Evolutionary conservation across 2,888 invertebrate genomes (phyloP).

Genomic region (Drosophila neutralis): DNA sequence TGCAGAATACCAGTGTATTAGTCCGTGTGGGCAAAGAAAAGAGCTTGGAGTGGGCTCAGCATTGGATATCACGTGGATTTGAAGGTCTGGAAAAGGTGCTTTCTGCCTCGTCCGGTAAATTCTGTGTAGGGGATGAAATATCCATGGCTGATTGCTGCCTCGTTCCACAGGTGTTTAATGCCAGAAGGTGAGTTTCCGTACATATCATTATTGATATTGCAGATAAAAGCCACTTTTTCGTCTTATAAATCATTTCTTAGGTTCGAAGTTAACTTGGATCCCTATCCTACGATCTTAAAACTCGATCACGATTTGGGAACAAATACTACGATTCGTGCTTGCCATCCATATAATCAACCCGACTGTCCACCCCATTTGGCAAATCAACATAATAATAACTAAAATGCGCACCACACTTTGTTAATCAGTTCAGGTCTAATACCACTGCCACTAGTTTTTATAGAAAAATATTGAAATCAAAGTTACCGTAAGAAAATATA

Average conservation of each 20-base stretch:
- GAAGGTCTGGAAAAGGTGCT: conserved; percentile 94
- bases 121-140: conserved; percentile 96
- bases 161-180: conserved; percentile 97
- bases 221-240: background rate
- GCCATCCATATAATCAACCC: conserved; percentile 95
- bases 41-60: conserved; percentile 95
- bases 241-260: conserved; percentile 85
- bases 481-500: background rate
- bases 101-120: conserved; percentile 93
- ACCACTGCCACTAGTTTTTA: background rate
- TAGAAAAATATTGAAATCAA: background rate
- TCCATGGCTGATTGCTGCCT: conserved; percentile 97
- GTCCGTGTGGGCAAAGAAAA: conserved; percentile 94
- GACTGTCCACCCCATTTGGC: conserved; percentile 95
- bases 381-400: conserved; percentile 86
- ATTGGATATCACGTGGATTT: conserved; percentile 96
- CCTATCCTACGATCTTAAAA: conserved; percentile 94
- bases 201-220: background rate
- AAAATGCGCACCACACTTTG: background rate
- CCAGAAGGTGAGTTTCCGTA: conserved; percentile 85
- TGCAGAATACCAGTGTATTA: conserved; percentile 95
- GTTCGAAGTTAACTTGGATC: conserved; percentile 95
- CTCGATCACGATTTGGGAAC: conserved; percentile 93
- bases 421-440: background rate
- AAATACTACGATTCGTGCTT: conserved; percentile 94